Base-by-base conservation (phyloP, 2,113 vertebrate species). In the Picathartes gymnocephalus region DNA sequence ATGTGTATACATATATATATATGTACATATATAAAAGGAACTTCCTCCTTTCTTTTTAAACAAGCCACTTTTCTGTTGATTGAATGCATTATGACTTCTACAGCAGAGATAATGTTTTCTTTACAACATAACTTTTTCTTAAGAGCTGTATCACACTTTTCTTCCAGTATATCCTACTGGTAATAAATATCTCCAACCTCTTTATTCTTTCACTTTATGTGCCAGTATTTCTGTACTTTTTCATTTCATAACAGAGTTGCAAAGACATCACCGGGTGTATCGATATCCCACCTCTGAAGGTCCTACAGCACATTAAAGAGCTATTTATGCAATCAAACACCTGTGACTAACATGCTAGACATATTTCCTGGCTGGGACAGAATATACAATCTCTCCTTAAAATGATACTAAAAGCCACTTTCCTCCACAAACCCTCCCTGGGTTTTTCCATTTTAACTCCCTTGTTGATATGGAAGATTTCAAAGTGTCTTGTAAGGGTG, bases 11-110 rank as follows among this genome's bases (percentile, higher is more conserved):
- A 4, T 11, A 15, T 30, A 42, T 13, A n/a, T 54, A 16, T 13
- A 2, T 15, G 4, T 24, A 20, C 37, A 31, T 7, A 31, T 10
- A 47, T 8, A 35, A 9, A 45, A 31, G 5, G 1, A n/a, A 13
- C 13, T 31, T 24, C 30, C 20, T 73, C 5, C 19, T 65, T 81
- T 65, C 11, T 42, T 79, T 74, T 74, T 60, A 74, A 84, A 21
- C 4, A 62, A 74, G 4, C 5, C n/a, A 7, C 2, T 81, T 76
- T 53, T 47, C 23, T 65, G 14, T 53, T 86, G 8, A 39, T 50
- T 62, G 8, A 85, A 54, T 37, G 50, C 11, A 61, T 50, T 25
- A 39, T 47, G n/a, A 28, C 13, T 69, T 72, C 27, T 61, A 27
- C 4, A 39, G 60, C 39, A 56, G 31, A 88, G 5, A 60, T 31